phyloP scores from a whole-genome alignment of 2,888 invertebrate species.

The Neocrepidodera transversa region DNA sequence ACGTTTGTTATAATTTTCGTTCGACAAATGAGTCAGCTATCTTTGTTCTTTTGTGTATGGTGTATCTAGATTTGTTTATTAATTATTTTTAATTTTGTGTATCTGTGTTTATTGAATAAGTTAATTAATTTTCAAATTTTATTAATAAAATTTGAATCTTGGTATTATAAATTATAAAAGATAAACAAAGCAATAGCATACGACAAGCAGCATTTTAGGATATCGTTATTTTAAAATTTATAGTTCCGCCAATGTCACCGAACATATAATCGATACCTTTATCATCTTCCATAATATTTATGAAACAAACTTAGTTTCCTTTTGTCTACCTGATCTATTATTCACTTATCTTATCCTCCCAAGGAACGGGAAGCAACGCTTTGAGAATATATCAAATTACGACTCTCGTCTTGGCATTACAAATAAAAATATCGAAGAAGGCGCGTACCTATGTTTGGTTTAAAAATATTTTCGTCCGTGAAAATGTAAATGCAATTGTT shows the following conservation, averaged over 20 bases:
- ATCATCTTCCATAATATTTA: conserved; percentile 12
- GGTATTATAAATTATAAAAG: no score
- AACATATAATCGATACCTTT: neutral
- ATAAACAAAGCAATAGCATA: no score
- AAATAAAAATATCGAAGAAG: conserved; percentile 1
- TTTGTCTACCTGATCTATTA: conserved; percentile 18
- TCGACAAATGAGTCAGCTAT: no score
- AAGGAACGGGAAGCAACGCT: conserved; percentile 1
- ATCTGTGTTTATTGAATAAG: no score
- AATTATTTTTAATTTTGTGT: no score
- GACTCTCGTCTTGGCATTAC: neutral
- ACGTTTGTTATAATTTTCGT: no score
- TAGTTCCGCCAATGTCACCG: neutral
- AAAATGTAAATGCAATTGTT: neutral
- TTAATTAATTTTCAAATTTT: no score
- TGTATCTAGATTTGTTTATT: no score
- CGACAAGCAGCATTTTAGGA: no score
- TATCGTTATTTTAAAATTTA: neutral
- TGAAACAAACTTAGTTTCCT: conserved; percentile 12
- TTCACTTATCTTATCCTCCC: neutral
- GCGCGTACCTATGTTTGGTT: neutral
- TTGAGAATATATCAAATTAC: conserved; percentile 4
- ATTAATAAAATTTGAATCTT: no score
- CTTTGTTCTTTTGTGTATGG: no score
- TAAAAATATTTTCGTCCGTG: neutral